phyloP scores from a whole-genome alignment of 2,888 invertebrate species.

The Hirtodrosophila duncani region DNA sequence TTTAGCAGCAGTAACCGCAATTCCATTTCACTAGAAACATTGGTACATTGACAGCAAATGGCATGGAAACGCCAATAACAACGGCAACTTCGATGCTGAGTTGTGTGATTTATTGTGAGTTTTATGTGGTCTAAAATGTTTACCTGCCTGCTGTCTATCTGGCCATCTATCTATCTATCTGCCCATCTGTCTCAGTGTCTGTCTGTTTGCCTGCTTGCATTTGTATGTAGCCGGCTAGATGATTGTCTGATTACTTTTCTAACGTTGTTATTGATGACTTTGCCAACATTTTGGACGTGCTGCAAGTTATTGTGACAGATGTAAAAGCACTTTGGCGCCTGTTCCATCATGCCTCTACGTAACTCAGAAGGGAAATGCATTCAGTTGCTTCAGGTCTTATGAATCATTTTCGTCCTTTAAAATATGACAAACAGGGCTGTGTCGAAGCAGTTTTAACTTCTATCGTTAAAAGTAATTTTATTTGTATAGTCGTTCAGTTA shows the following conservation, averaged over 20 bases:
- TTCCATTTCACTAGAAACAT: too few species aligned
- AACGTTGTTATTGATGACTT: slow-evolving; percentile 53
- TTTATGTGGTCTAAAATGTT: slow-evolving; percentile 41
- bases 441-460: too few species aligned
- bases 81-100: slow-evolving; percentile 7
- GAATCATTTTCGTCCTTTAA: slow-evolving; percentile 19
- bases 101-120: slow-evolving; percentile 54
- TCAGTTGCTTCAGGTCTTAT: slow-evolving; percentile 3
- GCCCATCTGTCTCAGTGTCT: slow-evolving; percentile 24
- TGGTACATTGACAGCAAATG: slow-evolving; percentile 6
- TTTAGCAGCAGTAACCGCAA: too few species aligned
- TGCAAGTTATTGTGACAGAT: slow-evolving; percentile 48
- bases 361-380: neutral
- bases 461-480: neutral
- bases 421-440: too few species aligned
- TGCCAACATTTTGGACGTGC: slow-evolving; percentile 24
- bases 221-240: slow-evolving; percentile 12
- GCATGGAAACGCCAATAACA: slow-evolving; percentile 19
- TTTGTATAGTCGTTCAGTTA: too few species aligned
- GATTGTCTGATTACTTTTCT: slow-evolving; percentile 11
- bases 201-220: slow-evolving; percentile 10
- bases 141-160: slow-evolving; percentile 2
- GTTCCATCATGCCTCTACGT: too few species aligned
- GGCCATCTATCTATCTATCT: neutral
- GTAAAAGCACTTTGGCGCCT: slow-evolving; percentile 34